These are phyloP conservation scores for Cheilinus undulatus DNA, from an alignment of 2,113 vertebrate species.

Conservation along the genomic window DNA sequence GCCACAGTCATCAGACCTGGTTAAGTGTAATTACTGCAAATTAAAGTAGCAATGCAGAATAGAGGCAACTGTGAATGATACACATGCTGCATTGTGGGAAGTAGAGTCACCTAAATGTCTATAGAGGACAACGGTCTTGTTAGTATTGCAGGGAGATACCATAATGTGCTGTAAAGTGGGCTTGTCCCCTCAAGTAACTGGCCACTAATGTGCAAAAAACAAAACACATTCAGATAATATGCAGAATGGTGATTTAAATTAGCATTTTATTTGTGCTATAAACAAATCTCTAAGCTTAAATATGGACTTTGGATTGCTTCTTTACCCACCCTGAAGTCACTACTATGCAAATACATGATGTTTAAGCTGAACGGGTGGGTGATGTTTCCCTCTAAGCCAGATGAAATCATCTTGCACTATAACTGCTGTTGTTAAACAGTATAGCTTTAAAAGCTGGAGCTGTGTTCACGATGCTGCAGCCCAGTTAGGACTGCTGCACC, in stretches of 20 bases:
- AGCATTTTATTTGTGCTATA: constrained; percentile 18
- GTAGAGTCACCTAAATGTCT: constrained; percentile 23
- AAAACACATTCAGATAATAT: constrained; percentile 8
- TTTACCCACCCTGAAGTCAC: constrained; percentile 19
- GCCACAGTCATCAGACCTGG: constrained; percentile 61
- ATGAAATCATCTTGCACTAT: constrained; percentile 31
- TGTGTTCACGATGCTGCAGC: constrained; percentile 18
- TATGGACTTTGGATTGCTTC: constrained; percentile 15
- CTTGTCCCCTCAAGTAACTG: constrained; percentile 8
- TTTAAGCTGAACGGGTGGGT: constrained; percentile 31
- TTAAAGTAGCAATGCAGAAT: constrained; percentile 53
- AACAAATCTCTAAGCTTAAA: constrained; percentile 26
- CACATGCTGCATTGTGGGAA: background rate
- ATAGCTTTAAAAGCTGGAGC: constrained; percentile 47
- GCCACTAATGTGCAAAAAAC: constrained; percentile 15
- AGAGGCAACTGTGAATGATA: constrained; percentile 28
- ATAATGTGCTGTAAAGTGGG: constrained; percentile 33
- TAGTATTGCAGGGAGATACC: constrained; percentile 7
- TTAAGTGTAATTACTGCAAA: constrained; percentile 67
- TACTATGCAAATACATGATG: constrained; percentile 25
- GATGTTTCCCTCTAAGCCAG: constrained; percentile 23
- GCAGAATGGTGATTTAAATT: constrained; percentile 10
- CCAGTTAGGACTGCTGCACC: constrained; percentile 38
- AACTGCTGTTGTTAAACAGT: constrained; percentile 18
- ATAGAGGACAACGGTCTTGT: constrained; percentile 27